Percentiles rank a stretch among this genome's conserved stretches.
phyloP scores from a whole-genome alignment of 2,797 vertebrate genomes.

The Jordanella pulchra region DNA sequence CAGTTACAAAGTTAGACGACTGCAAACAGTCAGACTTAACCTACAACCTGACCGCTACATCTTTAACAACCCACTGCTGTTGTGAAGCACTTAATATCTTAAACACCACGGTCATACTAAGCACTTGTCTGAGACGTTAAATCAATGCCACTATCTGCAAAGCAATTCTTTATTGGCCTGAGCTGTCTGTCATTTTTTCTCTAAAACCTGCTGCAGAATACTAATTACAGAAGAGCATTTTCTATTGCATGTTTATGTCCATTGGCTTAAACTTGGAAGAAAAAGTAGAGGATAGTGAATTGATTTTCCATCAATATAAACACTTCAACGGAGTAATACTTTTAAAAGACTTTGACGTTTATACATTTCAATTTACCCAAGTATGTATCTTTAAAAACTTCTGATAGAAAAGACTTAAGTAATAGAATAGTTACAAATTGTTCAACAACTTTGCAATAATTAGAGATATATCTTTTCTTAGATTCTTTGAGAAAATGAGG shows the following conservation, averaged over 20 bases:
- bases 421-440: no score
- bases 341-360: not conserved
- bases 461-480: no score
- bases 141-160: constrained; percentile 61
- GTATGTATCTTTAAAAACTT: no score
- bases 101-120: constrained; percentile 56
- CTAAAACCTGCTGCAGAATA: constrained; percentile 38
- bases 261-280: constrained; percentile 1
- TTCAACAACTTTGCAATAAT: no score
- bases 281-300: constrained; percentile 6
- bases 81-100: constrained; percentile 33
- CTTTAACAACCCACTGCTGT: constrained; percentile 3
- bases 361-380: not conserved
- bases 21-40: constrained; percentile 18
- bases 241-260: constrained; percentile 17
- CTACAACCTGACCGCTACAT: constrained; percentile 3
- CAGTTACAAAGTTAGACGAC: constrained; percentile 2
- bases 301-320: constrained; percentile 20
- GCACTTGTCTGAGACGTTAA: constrained; percentile 49
- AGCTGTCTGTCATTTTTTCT: constrained; percentile 52
- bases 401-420: no score
- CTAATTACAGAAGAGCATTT: constrained; percentile 28
- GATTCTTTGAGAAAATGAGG: no score
- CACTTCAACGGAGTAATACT: not conserved
- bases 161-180: constrained; percentile 51